A percentile compares a stretch with the other conserved stretches of the same genome.
phyloP scores from a whole-genome alignment of 1,140 invertebrate species.

The Asobara japonica region DNA sequence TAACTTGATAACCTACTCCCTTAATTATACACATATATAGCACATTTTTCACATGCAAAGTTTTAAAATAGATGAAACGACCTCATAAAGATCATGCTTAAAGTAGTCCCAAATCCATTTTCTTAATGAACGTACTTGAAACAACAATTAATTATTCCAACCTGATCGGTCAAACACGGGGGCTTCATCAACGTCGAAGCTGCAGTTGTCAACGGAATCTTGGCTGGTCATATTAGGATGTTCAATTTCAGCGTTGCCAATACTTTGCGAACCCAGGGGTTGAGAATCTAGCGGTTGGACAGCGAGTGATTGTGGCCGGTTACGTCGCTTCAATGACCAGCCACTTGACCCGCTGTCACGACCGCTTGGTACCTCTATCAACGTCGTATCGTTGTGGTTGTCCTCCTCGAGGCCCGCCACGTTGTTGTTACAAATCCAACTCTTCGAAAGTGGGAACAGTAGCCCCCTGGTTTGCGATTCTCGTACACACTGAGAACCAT shows the following conservation, averaged over 20 bases:
- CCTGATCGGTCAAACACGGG: conserved; percentile 73
- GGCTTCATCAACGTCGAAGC: conserved; percentile 81
- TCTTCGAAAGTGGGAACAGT: conserved; percentile 36
- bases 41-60: too few relatives aligned
- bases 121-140: not conserved
- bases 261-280: conserved; percentile 53
- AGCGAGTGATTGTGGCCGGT: conserved; percentile 59
- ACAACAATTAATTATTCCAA: conserved; percentile 7
- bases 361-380: conserved; percentile 49
- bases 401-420: conserved; percentile 52
- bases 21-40: too few relatives aligned
- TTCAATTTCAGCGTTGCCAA: conserved; percentile 27
- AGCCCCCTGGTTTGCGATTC: conserved; percentile 49
- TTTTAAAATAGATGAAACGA: too few relatives aligned
- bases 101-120: too few relatives aligned
- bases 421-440: conserved; percentile 47
- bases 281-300: conserved; percentile 63
- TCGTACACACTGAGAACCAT: conserved; percentile 60
- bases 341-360: conserved; percentile 41
- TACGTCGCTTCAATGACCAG: conserved; percentile 49
- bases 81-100: too few relatives aligned
- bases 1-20: too few relatives aligned
- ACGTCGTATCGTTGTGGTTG: conserved; percentile 44
- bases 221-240: conserved; percentile 66
- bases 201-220: conserved; percentile 81